A percentile compares a stretch with the other conserved stretches of the same genome.
Conservation (phyloP, 2,113 vertebrate genomes). For the Gambusia affinis region DNA sequence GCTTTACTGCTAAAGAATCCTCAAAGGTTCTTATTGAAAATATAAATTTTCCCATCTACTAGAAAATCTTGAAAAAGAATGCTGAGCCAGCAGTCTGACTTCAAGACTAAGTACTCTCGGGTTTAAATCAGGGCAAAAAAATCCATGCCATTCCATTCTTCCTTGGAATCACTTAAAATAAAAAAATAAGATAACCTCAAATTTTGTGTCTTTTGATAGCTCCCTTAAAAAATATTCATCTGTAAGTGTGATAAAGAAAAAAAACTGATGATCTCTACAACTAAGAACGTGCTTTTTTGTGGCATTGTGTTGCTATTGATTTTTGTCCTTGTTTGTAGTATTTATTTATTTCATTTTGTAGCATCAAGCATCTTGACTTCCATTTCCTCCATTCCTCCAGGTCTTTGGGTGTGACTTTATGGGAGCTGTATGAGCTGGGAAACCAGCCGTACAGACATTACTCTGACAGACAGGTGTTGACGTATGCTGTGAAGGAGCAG, state of each 20-base stretch:
- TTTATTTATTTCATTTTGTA: background rate
- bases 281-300: background rate
- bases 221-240: background rate
- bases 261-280: background rate
- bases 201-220: background rate
- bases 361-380: background rate
- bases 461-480: conserved; percentile 94
- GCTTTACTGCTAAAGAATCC: no score
- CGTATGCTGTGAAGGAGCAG: conserved; percentile 94
- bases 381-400: conserved; percentile 70
- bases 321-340: background rate
- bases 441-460: conserved; percentile 91
- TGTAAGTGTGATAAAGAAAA: background rate
- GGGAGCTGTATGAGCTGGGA: conserved; percentile 96
- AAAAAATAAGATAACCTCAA: no score
- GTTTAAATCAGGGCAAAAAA: no score
- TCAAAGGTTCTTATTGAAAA: no score
- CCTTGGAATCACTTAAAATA: no score
- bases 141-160: no score
- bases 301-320: background rate
- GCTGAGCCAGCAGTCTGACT: no score
- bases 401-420: conserved; percentile 93
- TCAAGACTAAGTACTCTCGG: no score
- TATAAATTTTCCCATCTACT: no score
- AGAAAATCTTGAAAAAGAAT: no score